Evolutionary conservation across 2,113 vertebrate species (phyloP), one percentile per base, ranked within the genome.

Genomic region (Thryonomys swinderianus): DNA sequence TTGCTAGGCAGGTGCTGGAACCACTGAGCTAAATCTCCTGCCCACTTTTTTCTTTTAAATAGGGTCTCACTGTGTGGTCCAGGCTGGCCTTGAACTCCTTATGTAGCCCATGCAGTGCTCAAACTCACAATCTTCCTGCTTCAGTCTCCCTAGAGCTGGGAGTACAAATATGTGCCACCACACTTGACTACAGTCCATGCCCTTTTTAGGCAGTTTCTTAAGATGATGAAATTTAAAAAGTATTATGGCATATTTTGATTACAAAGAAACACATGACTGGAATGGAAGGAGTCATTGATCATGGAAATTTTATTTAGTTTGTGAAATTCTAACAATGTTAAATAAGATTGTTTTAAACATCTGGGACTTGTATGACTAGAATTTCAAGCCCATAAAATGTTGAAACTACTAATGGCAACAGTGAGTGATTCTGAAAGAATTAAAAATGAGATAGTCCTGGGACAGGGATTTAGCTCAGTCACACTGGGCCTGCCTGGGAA

Each of bases 261-360:
- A 78, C 48, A 90, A 89, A 79, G 45, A 78, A 83, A 51, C 55
- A 69, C n/a, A 51, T 45, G 89, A 80, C 85, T 57, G 18, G 48
- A 73, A 91, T 83, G 23, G 73, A 88, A 83, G 32, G 27, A 7
- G 30, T 83, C 82, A 27, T 51, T 83, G 79, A 84, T 81, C 51
- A 30, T n/a, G 62, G 55, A 85, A 34, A 57, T 67, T 89, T 92
- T 40, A 87, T 53, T 69, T 92, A 79, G 34, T 92, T 93, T 89
- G 32, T 81, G 73, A 94, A 91, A 88, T 62, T 91, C 53, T 73
- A 59, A 94, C n/a, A 76, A n/a, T 76, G 40, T 87, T 96, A 97
- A 96, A 84, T 85, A 95, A 95, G 69, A 62, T 61, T 93, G 34
- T 86, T 91, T 40, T 81, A 71, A 95, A 61, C 59, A 78, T 34